Evolutionary conservation across 2,797 vertebrate species (phyloP), one percentile per base, ranked within the genome.

Genomic region (Eulemur mongoz): DNA sequence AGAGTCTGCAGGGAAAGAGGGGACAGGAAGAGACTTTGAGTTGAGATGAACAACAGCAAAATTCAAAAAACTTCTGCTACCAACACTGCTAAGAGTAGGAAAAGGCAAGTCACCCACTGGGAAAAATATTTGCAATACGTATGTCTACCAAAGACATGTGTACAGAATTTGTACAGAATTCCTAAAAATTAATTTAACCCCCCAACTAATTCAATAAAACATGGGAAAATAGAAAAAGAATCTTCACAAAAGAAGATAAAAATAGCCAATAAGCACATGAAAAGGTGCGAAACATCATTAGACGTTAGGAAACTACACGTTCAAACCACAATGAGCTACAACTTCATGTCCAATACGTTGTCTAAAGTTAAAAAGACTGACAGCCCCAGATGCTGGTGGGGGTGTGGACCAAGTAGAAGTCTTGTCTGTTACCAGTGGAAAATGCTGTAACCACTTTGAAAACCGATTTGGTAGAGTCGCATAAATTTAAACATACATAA

Each of bases 101-200:
- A 38, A 80, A n/a, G 82, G 23, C 22, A 54, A 25, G n/a, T 10
- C 30, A 22, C 18, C 18, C 40, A 73, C 30, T 52, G 10, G 32
- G 32, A 61, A 85, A 63, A 5, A 35, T 23, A 17, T 35, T 43
- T 72, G 54, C 30, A 38, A 43, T n/a, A n/a, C 0, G 1, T 7
- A 0, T 1, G 5, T n/a, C 40, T 48, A 54, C n/a, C 27, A 63
- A 87, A 4, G 9, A 17, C 32, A 12, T 17, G 13, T 5, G 13
- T 1, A 45, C 30, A 45, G 38, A 43, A 61, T 43, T 80, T 30
- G 40, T 7, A 61, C 4, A n/a, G 45, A 81, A 30, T 23, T 65
- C 4, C 5, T 52, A 45, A 82, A 75, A 40, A 27, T 65, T 61
- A 80, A 50, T 9, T 3, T 27, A 67, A 65, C 69, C 9, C 25